These are phyloP conservation scores for Bujurquina vittata DNA, from an alignment of 2,113 vertebrate species.

Conservation along the genomic window DNA sequence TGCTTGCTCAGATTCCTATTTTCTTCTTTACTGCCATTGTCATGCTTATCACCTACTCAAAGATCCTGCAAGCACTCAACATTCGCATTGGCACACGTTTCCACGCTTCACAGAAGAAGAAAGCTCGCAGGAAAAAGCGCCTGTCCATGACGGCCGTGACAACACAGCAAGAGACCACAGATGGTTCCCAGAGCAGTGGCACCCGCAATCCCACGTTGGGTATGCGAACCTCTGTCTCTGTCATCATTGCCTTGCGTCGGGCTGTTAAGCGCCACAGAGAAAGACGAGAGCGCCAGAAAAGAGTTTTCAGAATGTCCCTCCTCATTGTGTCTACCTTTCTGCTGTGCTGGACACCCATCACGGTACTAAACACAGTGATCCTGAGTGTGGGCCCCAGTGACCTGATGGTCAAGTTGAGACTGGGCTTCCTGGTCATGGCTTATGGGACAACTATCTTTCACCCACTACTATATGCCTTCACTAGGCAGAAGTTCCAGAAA, in stretches of 20 bases:
- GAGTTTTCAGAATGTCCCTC: constrained; percentile 97
- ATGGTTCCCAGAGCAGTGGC: constrained; percentile 80
- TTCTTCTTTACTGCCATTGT: constrained; percentile 96
- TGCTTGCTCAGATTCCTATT: constrained; percentile 97
- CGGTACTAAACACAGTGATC: constrained; percentile 96
- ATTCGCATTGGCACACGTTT: constrained; percentile 97
- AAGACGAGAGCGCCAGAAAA: constrained; percentile 93
- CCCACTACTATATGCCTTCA: constrained; percentile 96
- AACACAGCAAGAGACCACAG: constrained; percentile 87
- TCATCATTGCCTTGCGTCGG: constrained; percentile 95
- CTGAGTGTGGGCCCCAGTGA: constrained; percentile 92
- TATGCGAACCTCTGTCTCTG: constrained; percentile 96
- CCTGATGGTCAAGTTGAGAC: constrained; percentile 91
- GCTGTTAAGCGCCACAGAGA: constrained; percentile 96
- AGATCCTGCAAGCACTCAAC: constrained; percentile 98
- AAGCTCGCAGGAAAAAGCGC: constrained; percentile 92
- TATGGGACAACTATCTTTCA: constrained; percentile 99
- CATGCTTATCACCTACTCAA: constrained; percentile 97
- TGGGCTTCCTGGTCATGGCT: constrained; percentile 98
- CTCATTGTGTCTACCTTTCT: constrained; percentile 98
- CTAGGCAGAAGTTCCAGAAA: constrained; percentile 98
- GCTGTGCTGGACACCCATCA: constrained; percentile 98
- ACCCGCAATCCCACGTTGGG: constrained; percentile 89
- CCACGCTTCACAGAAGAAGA: constrained; percentile 93
- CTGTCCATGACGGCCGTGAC: constrained; percentile 89